Evolutionary conservation across 2,797 vertebrate species (phyloP), one percentile per base, ranked within the genome.

Genomic region (Odontamblyopus rebecca): DNA sequence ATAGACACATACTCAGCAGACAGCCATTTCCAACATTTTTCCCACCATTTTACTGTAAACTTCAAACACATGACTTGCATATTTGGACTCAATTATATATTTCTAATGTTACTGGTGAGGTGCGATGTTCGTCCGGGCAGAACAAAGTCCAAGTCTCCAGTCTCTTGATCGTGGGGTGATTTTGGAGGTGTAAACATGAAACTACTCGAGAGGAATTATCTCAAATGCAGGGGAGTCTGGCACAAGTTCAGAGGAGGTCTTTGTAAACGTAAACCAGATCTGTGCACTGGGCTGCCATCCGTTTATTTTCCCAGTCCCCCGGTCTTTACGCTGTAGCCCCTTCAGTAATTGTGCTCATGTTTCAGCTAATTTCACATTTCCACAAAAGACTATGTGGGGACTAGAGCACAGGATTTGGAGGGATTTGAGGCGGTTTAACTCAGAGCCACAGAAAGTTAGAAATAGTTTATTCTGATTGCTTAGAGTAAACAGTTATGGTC

Each of bases 251-350:
- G 88, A 92, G 82, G 79, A 87, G 74, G 77, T 79, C 80, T 88
- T 91, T 91, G 90, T 92, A 89, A 93, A 91, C 57, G 87, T 89
- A 90, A 92, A 92, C 87, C 91, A 92, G 89, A 91, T 92, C 91
- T 91, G 87, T 91, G 88, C 86, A 81, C 88, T 82, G 80, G 80
- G 85, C 89, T 86, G 83, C 82, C 87, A 90, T 89, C 83, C 76
- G 89, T 92, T 92, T 92, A 87, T 94, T 93, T 93, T 91, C 86
- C 80, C 86, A 82, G 85, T 90, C 67, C 76, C 81, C 74, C 74
- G 64, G 76, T 85, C 86, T 88, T 88, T 84, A 83, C 80, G 67
- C 82, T 54, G 44, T 86, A 87, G 64, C 64, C 85, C 85, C 85
- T 89, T 83, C 86, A 90, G 85, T 89, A 92, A 91, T 88, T 88